Evolutionary conservation across 1,140 invertebrate species (phyloP), one percentile per base, ranked within the genome.

Genomic region (Pseudomyrmex flavicornis): DNA sequence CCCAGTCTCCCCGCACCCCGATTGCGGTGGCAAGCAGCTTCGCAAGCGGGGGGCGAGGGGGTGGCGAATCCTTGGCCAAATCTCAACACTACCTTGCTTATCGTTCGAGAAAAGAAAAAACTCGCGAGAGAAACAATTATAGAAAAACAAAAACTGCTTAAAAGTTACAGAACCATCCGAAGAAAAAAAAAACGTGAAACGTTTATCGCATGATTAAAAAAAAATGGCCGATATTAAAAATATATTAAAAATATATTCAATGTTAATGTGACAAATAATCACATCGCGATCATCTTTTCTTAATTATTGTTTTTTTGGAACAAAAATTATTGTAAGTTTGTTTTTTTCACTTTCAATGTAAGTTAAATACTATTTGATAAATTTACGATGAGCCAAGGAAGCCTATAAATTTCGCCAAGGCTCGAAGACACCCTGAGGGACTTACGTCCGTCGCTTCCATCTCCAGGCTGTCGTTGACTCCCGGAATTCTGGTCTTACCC

Each of bases 361-460:
- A 26, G 62, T 13, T 1, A 2, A 13, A 26, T 13, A 12, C 1
- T n/a, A 44, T n/a, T 52, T 0, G 15, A 15, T 48, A 15, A 48
- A 62, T 66, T 69, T 4, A 17, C 8, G 79, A 82, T 9, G 74
- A 69, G 82, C 48, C 65, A 86, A 91, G 83, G 59, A 52, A 83
- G 84, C 74, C 50, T 62, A 76, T 35, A 90, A 85, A 82, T 89
- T 59, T 70, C 7, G 56, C 58, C 70, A 62, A 89, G 87, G 68
- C 48, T 79, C 83, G 77, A 70, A 69, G 63, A 61, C 83, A 83
- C 88, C 88, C 82, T 88, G 85, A 90, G 89, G 88, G 93, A 98
- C 98, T 98, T 97, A 99, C 98, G 95, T 99, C 98, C 92, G 98
- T 99, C 88, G 97, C 93, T 93, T 96, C 96, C 96, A 98, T 97